Base-by-base conservation (phyloP, 2,113 vertebrate species). In the Archocentrus centrarchus region DNA sequence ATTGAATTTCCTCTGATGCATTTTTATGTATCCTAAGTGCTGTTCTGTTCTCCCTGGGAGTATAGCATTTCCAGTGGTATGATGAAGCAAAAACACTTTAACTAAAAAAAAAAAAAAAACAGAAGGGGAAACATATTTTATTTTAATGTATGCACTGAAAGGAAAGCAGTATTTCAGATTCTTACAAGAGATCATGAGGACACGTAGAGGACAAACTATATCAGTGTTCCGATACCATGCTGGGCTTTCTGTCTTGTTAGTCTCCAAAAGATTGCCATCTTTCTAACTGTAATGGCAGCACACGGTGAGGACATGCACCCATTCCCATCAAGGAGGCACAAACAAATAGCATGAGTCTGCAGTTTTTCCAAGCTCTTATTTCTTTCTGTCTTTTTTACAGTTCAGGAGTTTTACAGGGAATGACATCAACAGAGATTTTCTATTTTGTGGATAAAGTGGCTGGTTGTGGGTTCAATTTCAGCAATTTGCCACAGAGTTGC, bases 1-100 rank as follows among this genome's bases (percentile, higher is more conserved):
- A 95, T 95, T 95, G 91, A 93, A 95, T 95, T 95, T 94, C 88
- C 94, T 93, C 81, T 88, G 91, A 93, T 94, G 94, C 92, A 93
- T 95, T 94, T 94, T 93, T 91, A 91, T 93, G 93, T 93, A 83
- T 93, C 90, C 83, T 93, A 93, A 95, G 94, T 95, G 93, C 93
- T 89, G 82, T 57, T 85, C 30, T 24, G 81, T 83, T 83, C 86
- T 90, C 93, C 20, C 60, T 63, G 94, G 93, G 93, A 92, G 86
- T 93, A 94, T 94, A 89, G 85, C 60, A 13, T 95, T 95, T 94
- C 94, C 85, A 91, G 84, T 85, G 75, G 76, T 47, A 47, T 86
- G 78, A 92, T 88, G 86, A 89, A 89, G 82, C 81, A 78, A 87
- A 93, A 93, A 93, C 91, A 93, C 90, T 89, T 84, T 77, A 83